Evolutionary conservation across 2,888 invertebrate genomes (phyloP), one percentile per base, ranked within the genome.

Genomic region (Acrobeloides nanus): DNA sequence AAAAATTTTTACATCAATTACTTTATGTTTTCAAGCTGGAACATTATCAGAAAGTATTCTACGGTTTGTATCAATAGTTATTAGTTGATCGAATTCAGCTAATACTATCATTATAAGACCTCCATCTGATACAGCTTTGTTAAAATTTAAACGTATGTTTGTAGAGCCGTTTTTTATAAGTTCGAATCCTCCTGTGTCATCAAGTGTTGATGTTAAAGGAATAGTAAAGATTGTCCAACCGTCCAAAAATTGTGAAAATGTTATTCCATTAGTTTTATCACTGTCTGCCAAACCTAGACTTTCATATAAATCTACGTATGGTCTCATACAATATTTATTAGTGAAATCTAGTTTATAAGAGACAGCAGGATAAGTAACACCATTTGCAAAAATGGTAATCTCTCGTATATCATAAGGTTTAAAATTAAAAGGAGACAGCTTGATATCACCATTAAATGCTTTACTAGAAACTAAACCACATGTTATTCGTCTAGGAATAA

Each of bases 351-450:
- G 7, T 5, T 7, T 38, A 26, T 38, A 38, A n/a, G 38, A 26
- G 6, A 38, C n/a, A 6, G 20, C 6, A 7, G 38, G 38, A n/a
- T 10, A 38, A 7, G 8, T 7, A 7, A 21, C 7, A 17, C 38
- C 38, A 7, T 26, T 26, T 3, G 51, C 46, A 23, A 43, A 33
- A 1, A 53, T 40, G 7, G 31, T 23, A 6, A 51, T 31, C 17
- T 51, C 50, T 3, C 38, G 34, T 3, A 53, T 18, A 2, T 46
- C 43, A 27, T 46, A 52, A 1, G 50, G 49, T 15, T 51, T 25
- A 24, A 54, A 54, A 21, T 55, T 55, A 38, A 54, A 55, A 1
- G 48, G 54, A 3, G 43, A 24, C 2, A 49, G 21, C 1, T 6
- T 20, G 4, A 26, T 15, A 25, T 34, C 15, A 5, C 54, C 54